Base-by-base conservation (phyloP, 2,113 vertebrate genomes). In the Dunckerocampus dactyliophorus region DNA sequence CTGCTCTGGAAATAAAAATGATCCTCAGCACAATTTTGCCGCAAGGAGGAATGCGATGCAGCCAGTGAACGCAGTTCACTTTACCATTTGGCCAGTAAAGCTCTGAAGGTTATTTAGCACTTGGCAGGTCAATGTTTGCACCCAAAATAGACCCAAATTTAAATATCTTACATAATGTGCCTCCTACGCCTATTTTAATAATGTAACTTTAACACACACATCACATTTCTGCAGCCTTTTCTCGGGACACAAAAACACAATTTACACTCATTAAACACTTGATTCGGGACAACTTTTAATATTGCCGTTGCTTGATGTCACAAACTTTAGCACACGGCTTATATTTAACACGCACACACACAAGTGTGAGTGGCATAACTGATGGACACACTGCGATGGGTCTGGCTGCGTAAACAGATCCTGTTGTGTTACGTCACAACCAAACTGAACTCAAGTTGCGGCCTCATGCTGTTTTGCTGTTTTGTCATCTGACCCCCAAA, bases 401-500 rank as follows among this genome's bases (percentile, higher is more conserved):
- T 77, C 68, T 59, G 55, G 75, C 65, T 46, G 64, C 13, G 65
- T 77, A 81, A 83, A 77, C 67, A n/a, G 72, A 74, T 71, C 72
- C 55, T 69, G 71, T 72, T 50, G 75, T 79, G 75, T 65, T 8
- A 2, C 54, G 73, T 75, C 49, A 59, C 69, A 55, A 56, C 64
- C 69, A 53, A 60, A 34, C 48, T 34, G 20, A 71, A 75, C 60
- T 72, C 69, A 20, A 61, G 55, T 48, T 31, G 31, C 69, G 58
- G 52, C 22, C 59, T 69, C 67, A 9, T 58, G 71, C 62, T 60
- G 69, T 82, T 81, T 77, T 72, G 83, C 64, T 60, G 69, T 82
- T 81, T 80, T 74, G 83, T 79, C 80, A 84, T 75, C 65, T 76
- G 82, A 85, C 71, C 75, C 75, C 62, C 46, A 42, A 64, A 19